Base-by-base conservation (phyloP, 2,113 vertebrate genomes). In the Sminthopsis crassicaudata region DNA sequence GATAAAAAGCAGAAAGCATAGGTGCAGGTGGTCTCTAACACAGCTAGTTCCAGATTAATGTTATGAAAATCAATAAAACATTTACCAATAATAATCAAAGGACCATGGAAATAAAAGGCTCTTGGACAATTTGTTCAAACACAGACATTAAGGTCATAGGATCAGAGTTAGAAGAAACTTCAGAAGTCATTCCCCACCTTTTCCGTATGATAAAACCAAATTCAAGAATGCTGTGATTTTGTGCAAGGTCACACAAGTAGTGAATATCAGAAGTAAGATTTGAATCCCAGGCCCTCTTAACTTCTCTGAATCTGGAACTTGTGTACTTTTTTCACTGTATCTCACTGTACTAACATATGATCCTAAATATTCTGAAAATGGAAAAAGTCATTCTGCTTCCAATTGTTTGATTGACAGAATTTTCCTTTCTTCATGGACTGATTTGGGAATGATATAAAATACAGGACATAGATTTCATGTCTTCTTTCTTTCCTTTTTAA, bases 351-450 rank as follows among this genome's bases (percentile, higher is more conserved):
- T n/a, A 76, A n/a, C 12, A 9, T 7, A 1, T 30, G 53, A 92
- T 25, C 46, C 50, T n/a, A 94, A 46, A 23, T 52, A 55, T 11
- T 54, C 55, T 55, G 46, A 0, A 90, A 89, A 91, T 24, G 3
- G 14, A 52, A 90, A 54, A 11, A 6, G 19, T 52, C 60, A n/a
- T 11, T 67, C 12, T 9, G 24, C 22, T 90, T 76, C 57, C 27
- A 92, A 91, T 50, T 90, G 48, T 0, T 19, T 60, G 42, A 0
- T 0, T 0, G 10, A 27, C 2, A 26, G 19, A 53, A 48, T 0
- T 22, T 12, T n/a, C 5, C 26, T 26, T 24, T 11, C 54, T 42
- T 25, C 0, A 0, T 11, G 27, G 25, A 12, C 0, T 93, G 36
- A 53, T 27, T 24, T 51, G 1, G 1, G 2, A 52, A 88, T 53